A percentile compares a stretch with the other conserved stretches of the same genome.
Evolutionary conservation across 2,888 invertebrate species (phyloP).

Genomic region (Drosophila nr. fundita): DNA sequence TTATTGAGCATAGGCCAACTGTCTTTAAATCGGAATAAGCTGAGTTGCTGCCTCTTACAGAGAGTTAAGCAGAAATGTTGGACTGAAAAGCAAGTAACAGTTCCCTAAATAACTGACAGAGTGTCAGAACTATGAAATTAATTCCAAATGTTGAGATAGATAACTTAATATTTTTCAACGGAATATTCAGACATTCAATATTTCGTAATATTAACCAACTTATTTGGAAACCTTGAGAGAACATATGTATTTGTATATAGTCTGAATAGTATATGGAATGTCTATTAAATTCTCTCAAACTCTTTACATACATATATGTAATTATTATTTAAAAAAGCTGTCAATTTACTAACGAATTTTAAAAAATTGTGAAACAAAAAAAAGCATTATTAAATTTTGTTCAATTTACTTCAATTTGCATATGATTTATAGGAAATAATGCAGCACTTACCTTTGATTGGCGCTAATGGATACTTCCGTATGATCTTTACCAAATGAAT

Average conservation of each 20-base stretch:
- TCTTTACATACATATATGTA: background rate
- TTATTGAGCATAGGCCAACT: background rate
- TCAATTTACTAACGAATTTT: background rate
- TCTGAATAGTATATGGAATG: background rate
- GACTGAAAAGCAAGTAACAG: background rate
- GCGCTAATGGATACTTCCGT: conserved; percentile 85
- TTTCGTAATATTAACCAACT: background rate
- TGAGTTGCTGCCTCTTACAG: background rate
- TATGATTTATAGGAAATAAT: conserved; percentile 9
- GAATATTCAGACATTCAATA: background rate
- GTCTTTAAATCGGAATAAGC: background rate
- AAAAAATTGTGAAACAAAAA: background rate
- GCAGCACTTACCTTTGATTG: conserved; percentile 84
- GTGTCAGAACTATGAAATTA: background rate
- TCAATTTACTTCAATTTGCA: conserved; percentile 11
- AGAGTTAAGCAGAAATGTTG: background rate
- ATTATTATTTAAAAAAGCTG: background rate
- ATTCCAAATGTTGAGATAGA: background rate
- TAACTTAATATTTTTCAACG: background rate
- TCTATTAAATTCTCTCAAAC: background rate
- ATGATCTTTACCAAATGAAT: conserved; percentile 82
- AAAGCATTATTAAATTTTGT: background rate
- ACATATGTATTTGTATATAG: background rate
- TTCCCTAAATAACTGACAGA: background rate
- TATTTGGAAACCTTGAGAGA: background rate